Evolutionary conservation across 35 echinoderm and acorn worm species (phyloP).

Genomic region (Anneissia japonica): DNA sequence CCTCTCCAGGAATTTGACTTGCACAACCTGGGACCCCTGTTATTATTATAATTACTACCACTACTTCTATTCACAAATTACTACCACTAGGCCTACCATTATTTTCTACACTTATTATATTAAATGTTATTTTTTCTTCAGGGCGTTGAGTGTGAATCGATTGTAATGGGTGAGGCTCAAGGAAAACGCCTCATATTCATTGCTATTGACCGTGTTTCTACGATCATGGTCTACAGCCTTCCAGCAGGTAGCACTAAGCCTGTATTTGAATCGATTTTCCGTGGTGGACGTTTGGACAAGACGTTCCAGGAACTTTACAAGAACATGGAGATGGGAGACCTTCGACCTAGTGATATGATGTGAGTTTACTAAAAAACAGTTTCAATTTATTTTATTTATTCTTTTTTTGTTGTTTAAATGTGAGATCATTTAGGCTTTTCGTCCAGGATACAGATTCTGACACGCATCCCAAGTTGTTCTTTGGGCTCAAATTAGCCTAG

Average conservation of each 20-base stretch:
- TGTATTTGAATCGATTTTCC: constrained; percentile 19
- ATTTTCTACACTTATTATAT: background rate
- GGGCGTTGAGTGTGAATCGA: constrained; percentile 25
- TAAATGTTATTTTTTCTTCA: background rate
- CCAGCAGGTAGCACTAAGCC: constrained; percentile 31
- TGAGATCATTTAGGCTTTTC: no score
- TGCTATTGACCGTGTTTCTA: constrained; percentile 18
- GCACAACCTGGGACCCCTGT: no score
- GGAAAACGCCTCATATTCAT: constrained; percentile 22
- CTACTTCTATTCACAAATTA: background rate
- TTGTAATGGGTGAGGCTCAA: constrained; percentile 21
- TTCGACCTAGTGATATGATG: background rate
- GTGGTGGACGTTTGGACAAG: background rate
- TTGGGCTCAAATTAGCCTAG: no score
- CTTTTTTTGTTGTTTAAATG: no score
- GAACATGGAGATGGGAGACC: background rate
- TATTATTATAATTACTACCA: no score
- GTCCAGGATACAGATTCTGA: no score
- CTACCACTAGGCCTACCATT: no score
- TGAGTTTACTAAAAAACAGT: background rate
- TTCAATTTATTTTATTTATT: no score
- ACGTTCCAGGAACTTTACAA: constrained; percentile 13
- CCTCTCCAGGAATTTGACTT: no score
- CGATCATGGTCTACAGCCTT: constrained; percentile 19
- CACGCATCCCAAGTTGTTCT: no score